Evolutionary conservation across 2,113 vertebrate genomes (phyloP), one percentile per base, ranked within the genome.

Genomic region (Pseudolaguvia tuberculata): DNA sequence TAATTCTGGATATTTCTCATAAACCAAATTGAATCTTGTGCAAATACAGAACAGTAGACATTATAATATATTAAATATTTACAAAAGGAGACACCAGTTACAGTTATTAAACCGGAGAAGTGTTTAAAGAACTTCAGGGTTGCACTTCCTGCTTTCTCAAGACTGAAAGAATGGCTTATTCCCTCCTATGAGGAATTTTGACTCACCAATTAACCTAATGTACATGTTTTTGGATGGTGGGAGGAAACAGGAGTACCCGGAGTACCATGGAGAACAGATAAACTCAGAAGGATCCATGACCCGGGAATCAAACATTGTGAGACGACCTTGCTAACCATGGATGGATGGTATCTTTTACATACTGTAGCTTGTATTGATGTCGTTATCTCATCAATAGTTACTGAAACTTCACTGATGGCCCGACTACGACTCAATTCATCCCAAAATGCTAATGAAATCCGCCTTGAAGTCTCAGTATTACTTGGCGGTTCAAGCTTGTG

Each of bases 1-100:
- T 57, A 5, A 12, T 42, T 42, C 4, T 1, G 23, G 23, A 27
- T 6, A 11, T 17, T 13, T 21, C 12, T 27, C 12, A 23, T 57
- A 18, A 58, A 58, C 29, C 5, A 62, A 62, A 7, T 9, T n/a
- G 14, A 39, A 21, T 59, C 29, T 4, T 35, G 10, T 5, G n/a
- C 9, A 61, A 31, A 20, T 61, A 61, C 17, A n/a, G 11, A 35
- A 59, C 10, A 29, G 18, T n/a, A 5, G 58, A 35, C 17, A 5
- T 35, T 59, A 18, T n/a, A n/a, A n/a, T n/a, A n/a, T n/a, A n/a
- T 59, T 11, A 61, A 61, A 61, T 61, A 61, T 61, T 61, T 61
- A 61, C 5, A 39, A 10, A 61, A 39, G 29, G 58, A 39, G 58
- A 35, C 29, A 35, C 29, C 58, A n/a, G 29, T 61, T 61, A n/a